Percentiles rank a stretch among this genome's conserved stretches.
Conservation (phyloP, 2,888 invertebrate species). For the Seira sanloemensis region DNA sequence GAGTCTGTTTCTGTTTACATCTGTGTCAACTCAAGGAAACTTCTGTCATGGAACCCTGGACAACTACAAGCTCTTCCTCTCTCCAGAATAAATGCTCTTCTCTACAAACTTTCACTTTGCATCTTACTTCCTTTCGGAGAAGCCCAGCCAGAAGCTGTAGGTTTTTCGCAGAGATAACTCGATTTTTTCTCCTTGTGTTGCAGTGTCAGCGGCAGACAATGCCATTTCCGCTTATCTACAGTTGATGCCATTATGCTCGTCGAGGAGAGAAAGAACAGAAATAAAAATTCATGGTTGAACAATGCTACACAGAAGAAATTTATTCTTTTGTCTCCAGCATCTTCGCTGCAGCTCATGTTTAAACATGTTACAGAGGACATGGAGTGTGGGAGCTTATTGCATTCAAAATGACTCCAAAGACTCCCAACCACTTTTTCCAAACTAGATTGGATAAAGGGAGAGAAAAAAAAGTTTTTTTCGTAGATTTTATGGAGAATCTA, state of each 20-base stretch:
- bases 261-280: background rate
- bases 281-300: slow-evolving; percentile 15
- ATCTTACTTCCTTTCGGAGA: background rate
- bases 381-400: slow-evolving; percentile 3
- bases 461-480: background rate
- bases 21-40: slow-evolving; percentile 36
- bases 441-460: too few relatives aligned
- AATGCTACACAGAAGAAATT: background rate
- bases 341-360: slow-evolving; percentile 5
- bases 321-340: slow-evolving; percentile 9
- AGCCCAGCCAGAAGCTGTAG: too few relatives aligned
- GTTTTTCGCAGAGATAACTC: slow-evolving; percentile 16
- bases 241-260: background rate
- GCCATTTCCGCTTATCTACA: slow-evolving; percentile 18
- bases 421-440: background rate
- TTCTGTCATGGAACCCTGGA: slow-evolving; percentile 14
- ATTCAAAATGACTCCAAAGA: slow-evolving; percentile 11
- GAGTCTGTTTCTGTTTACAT: slow-evolving; percentile 29
- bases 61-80: background rate
- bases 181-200: background rate
- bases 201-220: slow-evolving; percentile 12
- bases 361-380: background rate
- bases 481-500: background rate
- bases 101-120: background rate
- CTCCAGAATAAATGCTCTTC: background rate